A percentile compares a stretch with the other conserved stretches of the same genome.
Evolutionary conservation across 2,888 invertebrate species (phyloP).

Genomic region (Nomada fucata): DNA sequence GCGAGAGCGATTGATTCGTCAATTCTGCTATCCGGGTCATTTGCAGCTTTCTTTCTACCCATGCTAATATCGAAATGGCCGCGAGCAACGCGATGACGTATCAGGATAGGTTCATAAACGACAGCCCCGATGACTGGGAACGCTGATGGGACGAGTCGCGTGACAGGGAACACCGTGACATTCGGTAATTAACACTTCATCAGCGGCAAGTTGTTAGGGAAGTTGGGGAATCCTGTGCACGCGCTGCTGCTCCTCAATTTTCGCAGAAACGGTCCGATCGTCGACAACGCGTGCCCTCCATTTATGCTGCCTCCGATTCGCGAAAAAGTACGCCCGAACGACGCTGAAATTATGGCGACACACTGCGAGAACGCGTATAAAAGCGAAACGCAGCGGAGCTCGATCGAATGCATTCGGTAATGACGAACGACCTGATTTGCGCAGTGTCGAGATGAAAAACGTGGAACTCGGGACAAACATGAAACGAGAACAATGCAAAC

Average conservation of each 20-base stretch:
- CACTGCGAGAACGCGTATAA: no score
- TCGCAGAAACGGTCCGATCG: background rate
- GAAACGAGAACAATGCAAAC: constrained; percentile 22
- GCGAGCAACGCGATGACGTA: constrained; percentile 9
- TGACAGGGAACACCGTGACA: constrained; percentile 11
- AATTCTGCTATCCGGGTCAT: constrained; percentile 42
- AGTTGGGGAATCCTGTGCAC: constrained; percentile 6
- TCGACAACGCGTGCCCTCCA: background rate
- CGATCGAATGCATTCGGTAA: background rate
- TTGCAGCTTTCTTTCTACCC: constrained; percentile 20
- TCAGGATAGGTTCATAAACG: constrained; percentile 1
- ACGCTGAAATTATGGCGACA: no score
- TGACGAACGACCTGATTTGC: background rate
- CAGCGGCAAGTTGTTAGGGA: constrained; percentile 5
- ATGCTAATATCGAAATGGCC: constrained; percentile 50
- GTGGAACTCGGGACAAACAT: background rate
- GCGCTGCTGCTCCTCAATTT: constrained; percentile 1
- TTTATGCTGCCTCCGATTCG: background rate
- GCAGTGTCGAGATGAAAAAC: constrained; percentile 26
- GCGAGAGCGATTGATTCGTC: constrained; percentile 7
- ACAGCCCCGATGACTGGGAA: constrained; percentile 1
- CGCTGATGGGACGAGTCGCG: constrained; percentile 20
- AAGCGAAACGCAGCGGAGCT: background rate
- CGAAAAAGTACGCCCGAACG: background rate
- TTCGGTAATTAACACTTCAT: constrained; percentile 43